phyloP scores from a whole-genome alignment of 2,888 invertebrate genomes.

The Acrobasis consociella region DNA sequence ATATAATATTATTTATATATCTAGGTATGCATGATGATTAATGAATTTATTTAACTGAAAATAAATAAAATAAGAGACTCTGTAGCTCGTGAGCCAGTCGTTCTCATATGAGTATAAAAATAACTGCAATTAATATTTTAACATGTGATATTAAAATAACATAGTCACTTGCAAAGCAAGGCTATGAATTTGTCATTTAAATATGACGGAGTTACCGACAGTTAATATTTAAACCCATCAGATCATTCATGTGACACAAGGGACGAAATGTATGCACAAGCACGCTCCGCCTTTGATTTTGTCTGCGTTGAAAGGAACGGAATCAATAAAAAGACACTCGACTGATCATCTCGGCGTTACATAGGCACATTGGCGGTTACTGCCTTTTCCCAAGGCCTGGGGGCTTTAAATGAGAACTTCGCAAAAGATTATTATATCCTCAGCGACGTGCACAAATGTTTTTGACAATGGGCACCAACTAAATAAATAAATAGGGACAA shows the following conservation, averaged over 20 bases:
- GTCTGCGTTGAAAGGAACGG: constrained; percentile 44
- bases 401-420: background rate
- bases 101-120: no score
- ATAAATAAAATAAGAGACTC: background rate
- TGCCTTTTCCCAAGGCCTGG: background rate
- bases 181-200: constrained; percentile 8
- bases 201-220: constrained; percentile 7
- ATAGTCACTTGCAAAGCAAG: background rate
- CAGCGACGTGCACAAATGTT: no score
- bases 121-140: no score
- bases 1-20: no score
- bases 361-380: background rate
- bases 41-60: no score
- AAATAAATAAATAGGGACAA: no score
- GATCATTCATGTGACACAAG: constrained; percentile 16
- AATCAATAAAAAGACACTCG: constrained; percentile 52
- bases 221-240: constrained; percentile 13
- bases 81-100: no score
- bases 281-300: constrained; percentile 42
- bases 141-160: background rate
- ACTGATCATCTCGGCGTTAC: constrained; percentile 21
- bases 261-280: constrained; percentile 44
- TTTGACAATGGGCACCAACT: no score
- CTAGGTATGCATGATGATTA: no score
- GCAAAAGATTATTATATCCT: no score